Evolutionary conservation across 2,113 vertebrate species (phyloP), one percentile per base, ranked within the genome.

Genomic region (Synchiropus splendidus): DNA sequence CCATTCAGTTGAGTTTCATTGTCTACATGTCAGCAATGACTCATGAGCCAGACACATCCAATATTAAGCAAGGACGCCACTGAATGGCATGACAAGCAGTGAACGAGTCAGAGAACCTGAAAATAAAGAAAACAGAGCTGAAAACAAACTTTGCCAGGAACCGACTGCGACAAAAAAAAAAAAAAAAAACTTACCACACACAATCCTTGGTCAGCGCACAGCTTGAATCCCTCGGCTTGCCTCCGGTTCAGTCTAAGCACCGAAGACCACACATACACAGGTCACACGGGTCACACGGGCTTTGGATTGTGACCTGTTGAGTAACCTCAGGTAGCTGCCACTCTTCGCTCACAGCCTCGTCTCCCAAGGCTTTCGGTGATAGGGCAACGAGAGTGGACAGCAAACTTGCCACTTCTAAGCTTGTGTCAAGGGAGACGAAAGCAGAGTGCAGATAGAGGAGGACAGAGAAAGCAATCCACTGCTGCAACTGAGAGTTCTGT

Each of bases 221-320:
- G 21, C 21, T 27, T 27, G 21, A 27, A 42, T 39, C 30, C 10
- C 16, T 14, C 15, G 6, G 47, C 32, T 42, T 39, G 37, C 33
- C 34, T 31, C 2, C 10, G 36, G 45, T 40, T 18, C 11, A 42
- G 8, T 1, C 33, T 43, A 27, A 43, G 46, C 18, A 51, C 31
- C 10, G 15, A 12, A 9, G 18, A 16, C 14, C 36, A n/a, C 32
- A 31, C 36, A 36, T 30, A 41, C 30, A 33, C 16, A 42, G 6
- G 9, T 27, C 21, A 27, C 21, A 27, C 21, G 8, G 4, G 8
- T 27, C n/a, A 11, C 42, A 18, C 16, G 50, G 37, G 38, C 37
- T 42, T 33, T 39, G 27, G 36, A 40, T 34, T 2, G 13, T 44
- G 48, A 50, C 44, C 53, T 45, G 63, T 15, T 42, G 56, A 53